phyloP scores from a whole-genome alignment of 2,888 invertebrate species.

The Prosopocoilus inquinatus region DNA sequence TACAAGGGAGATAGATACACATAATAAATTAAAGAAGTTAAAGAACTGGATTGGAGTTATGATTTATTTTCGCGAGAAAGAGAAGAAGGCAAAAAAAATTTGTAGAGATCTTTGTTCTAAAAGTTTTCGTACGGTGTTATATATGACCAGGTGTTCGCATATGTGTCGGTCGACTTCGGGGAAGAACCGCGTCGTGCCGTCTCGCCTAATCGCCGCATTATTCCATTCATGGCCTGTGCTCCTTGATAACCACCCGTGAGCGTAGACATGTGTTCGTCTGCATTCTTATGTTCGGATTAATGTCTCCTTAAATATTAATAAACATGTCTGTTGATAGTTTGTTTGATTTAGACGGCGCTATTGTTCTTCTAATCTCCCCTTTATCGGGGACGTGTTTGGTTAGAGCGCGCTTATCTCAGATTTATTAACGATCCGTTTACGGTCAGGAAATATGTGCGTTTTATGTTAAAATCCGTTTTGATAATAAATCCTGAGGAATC shows the following conservation, averaged over 20 bases:
- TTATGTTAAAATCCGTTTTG: too few relatives aligned
- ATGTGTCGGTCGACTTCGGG: conserved; percentile 30
- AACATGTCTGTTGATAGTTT: conserved; percentile 32
- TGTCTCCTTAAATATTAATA: conserved; percentile 32
- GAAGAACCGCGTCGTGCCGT: conserved; percentile 32
- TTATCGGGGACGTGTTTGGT: not conserved
- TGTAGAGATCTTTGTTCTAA: too few relatives aligned
- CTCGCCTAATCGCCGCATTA: conserved; percentile 35
- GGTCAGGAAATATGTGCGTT: too few relatives aligned
- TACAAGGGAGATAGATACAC: too few relatives aligned
- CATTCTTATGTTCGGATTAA: conserved; percentile 30
- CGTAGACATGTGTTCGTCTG: conserved; percentile 28
- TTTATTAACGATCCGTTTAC: too few relatives aligned
- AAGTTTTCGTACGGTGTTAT: too few relatives aligned
- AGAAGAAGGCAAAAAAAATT: too few relatives aligned
- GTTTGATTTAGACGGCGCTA: conserved; percentile 29
- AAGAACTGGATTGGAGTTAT: too few relatives aligned
- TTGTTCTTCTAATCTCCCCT: conserved; percentile 13
- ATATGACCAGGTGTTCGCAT: conserved; percentile 17
- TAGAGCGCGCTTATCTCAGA: not conserved
- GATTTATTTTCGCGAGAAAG: too few relatives aligned
- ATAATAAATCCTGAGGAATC: too few relatives aligned
- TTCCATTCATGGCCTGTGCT: conserved; percentile 26
- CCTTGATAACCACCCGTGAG: conserved; percentile 30
- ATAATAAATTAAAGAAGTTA: too few relatives aligned